These are phyloP conservation scores for Drosophila obscura DNA, from an alignment of 1,140 invertebrate genomes.

Conservation along the genomic window DNA sequence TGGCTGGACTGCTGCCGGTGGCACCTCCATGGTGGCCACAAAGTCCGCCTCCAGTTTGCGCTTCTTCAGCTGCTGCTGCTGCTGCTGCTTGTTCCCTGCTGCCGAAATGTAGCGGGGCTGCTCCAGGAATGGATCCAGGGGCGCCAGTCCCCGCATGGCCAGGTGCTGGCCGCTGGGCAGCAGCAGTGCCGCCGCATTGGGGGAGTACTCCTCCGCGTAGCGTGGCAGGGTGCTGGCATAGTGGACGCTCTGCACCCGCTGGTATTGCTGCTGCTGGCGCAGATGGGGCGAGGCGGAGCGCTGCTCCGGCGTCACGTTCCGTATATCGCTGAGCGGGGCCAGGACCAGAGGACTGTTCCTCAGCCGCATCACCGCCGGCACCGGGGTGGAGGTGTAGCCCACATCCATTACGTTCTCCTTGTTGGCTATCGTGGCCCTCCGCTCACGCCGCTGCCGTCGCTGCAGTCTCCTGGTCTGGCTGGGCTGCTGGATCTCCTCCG, in stretches of 20 bases:
- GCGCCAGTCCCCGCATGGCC: slow-evolving; percentile 63
- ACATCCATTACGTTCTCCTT: slow-evolving; percentile 59
- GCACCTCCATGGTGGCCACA: slow-evolving; percentile 48
- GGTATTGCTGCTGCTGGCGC: neutral
- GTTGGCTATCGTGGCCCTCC: slow-evolving; percentile 57
- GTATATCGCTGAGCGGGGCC: slow-evolving; percentile 74
- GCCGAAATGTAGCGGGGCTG: slow-evolving; percentile 68
- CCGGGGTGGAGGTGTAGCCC: slow-evolving; percentile 69
- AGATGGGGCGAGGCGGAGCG: too few relatives aligned
- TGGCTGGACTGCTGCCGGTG: neutral
- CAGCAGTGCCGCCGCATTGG: slow-evolving; percentile 32
- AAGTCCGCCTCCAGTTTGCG: slow-evolving; percentile 71
- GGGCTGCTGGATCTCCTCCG: neutral
- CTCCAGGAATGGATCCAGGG: slow-evolving; percentile 72
- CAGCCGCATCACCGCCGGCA: slow-evolving; percentile 41
- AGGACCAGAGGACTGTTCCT: slow-evolving; percentile 73
- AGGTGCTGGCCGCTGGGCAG: slow-evolving; percentile 71
- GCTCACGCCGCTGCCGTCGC: slow-evolving; percentile 38
- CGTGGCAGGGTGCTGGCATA: slow-evolving; percentile 73
- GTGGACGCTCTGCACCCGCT: slow-evolving; percentile 53
- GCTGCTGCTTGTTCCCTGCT: neutral
- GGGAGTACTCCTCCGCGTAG: slow-evolving; percentile 76
- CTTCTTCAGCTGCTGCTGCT: slow-evolving; percentile 41
- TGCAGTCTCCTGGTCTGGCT: neutral
- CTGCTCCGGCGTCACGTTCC: slow-evolving; percentile 67